A percentile compares a stretch with the other conserved stretches of the same genome.
Evolutionary conservation across 2,113 vertebrate genomes (phyloP).

Genomic region (Etia nguti): DNA sequence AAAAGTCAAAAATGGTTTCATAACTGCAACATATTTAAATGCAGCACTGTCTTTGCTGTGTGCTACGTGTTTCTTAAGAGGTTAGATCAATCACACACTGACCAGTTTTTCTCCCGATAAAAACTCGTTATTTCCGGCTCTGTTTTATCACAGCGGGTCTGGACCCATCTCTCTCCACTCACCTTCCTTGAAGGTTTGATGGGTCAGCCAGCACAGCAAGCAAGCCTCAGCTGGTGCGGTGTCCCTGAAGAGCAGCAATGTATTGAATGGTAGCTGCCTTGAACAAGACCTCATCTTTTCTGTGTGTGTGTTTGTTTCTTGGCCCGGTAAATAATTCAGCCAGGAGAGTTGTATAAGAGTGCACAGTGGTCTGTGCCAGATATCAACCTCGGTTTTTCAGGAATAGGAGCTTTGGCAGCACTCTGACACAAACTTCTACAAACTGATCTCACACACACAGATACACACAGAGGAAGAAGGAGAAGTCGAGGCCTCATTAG

Average conservation of each 20-base stretch:
- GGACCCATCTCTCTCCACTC: not conserved
- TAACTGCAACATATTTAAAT: not conserved
- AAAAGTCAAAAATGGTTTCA: not conserved
- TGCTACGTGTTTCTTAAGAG: not conserved
- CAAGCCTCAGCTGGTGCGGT: constrained; percentile 4
- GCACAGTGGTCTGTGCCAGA: constrained; percentile 40
- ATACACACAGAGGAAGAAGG: constrained; percentile 4
- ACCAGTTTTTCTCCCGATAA: not conserved
- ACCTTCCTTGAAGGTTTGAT: constrained; percentile 15
- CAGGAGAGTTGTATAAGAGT: constrained; percentile 23
- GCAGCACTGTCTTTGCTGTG: not conserved
- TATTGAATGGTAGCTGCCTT: constrained; percentile 26
- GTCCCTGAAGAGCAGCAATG: constrained; percentile 18
- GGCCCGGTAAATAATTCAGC: constrained; percentile 61
- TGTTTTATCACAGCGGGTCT: constrained; percentile 1
- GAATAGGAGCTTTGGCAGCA: constrained; percentile 37
- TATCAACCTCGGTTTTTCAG: constrained; percentile 39
- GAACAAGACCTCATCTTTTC: constrained; percentile 20
- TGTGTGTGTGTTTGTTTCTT: not conserved
- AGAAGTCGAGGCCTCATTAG: constrained; percentile 73
- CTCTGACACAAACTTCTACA: constrained; percentile 44
- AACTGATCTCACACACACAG: not conserved
- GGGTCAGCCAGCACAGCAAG: constrained; percentile 23
- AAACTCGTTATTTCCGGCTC: not conserved
- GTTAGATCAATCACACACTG: not conserved